Conservation (phyloP, 1,140 invertebrate genomes). For the Metaphire vulgaris region DNA sequence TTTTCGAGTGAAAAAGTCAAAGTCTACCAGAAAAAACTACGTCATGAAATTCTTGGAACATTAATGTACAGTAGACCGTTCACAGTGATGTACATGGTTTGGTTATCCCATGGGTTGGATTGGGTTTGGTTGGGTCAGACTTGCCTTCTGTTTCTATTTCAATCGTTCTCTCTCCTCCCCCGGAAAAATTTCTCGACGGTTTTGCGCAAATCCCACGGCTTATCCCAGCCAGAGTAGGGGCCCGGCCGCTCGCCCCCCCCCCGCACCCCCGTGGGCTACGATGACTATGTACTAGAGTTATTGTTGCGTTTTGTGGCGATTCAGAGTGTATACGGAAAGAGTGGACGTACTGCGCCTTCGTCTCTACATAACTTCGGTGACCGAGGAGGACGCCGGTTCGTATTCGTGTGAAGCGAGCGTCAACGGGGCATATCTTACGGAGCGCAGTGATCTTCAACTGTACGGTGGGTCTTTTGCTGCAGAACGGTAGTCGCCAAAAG, state of each 20-base stretch:
- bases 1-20: too few relatives aligned
- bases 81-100: background rate
- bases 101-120: background rate
- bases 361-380: background rate
- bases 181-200: too few relatives aligned
- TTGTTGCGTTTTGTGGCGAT: too few relatives aligned
- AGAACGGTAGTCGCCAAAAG: too few relatives aligned
- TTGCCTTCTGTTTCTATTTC: background rate
- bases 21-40: too few relatives aligned
- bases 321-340: constrained; percentile 3
- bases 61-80: too few relatives aligned
- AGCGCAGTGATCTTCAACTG: background rate
- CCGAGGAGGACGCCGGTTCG: background rate
- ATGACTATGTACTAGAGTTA: background rate
- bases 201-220: background rate
- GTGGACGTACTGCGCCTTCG: background rate
- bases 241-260: background rate
- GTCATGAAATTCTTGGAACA: too few relatives aligned
- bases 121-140: too few relatives aligned
- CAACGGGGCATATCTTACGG: background rate
- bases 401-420: constrained; percentile 7
- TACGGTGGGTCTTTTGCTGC: background rate
- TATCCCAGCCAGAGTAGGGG: background rate
- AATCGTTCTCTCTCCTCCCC: background rate
- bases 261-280: background rate